Evolutionary conservation across 1,140 invertebrate species (phyloP).

Genomic region (Euura saliciscinereae): DNA sequence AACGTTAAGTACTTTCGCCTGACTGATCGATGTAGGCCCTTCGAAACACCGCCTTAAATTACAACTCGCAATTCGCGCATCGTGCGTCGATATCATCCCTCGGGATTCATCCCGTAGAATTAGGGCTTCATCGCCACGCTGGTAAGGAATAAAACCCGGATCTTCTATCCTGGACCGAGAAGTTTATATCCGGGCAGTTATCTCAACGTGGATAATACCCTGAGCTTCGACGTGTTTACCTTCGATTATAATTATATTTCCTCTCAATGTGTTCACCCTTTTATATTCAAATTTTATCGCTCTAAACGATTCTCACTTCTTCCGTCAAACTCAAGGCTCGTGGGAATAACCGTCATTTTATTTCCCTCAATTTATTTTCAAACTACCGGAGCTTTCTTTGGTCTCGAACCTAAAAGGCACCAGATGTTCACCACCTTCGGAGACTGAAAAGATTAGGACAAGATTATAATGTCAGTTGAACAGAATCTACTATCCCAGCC

Average conservation of each 20-base stretch:
- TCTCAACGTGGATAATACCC: neutral
- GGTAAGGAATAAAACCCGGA: slow-evolving; percentile 1
- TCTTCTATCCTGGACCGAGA: neutral
- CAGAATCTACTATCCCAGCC: neutral
- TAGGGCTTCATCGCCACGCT: neutral
- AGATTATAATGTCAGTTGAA: neutral
- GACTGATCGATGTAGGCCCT: too few relatives aligned
- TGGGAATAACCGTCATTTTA: too few relatives aligned
- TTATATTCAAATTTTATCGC: too few relatives aligned
- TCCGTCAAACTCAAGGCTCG: too few relatives aligned
- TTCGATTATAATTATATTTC: neutral
- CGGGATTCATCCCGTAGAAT: neutral
- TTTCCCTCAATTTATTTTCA: neutral
- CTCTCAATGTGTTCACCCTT: too few relatives aligned
- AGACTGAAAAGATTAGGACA: neutral
- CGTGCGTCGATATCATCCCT: neutral
- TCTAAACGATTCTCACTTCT: too few relatives aligned
- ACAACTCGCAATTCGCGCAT: neutral
- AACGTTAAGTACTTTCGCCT: too few relatives aligned
- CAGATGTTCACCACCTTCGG: neutral
- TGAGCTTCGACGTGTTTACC: neutral
- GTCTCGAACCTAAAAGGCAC: slow-evolving; percentile 9
- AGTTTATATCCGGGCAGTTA: neutral
- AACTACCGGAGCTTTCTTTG: neutral
- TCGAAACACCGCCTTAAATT: too few relatives aligned